Base-by-base conservation (phyloP, 2,113 vertebrate genomes). In the Sturnus vulgaris region DNA sequence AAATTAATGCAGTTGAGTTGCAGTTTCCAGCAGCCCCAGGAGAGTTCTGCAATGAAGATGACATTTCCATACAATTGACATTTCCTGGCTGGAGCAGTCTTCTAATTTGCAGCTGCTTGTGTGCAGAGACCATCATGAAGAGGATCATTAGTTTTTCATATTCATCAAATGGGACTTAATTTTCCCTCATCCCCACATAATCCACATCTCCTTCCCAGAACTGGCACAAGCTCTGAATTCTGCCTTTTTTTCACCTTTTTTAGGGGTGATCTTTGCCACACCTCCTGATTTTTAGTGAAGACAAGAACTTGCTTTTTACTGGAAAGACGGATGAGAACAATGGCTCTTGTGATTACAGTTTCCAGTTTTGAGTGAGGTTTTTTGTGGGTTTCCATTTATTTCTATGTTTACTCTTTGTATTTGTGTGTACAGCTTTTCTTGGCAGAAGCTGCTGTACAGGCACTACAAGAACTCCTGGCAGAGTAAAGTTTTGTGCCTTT, bases 51-150 rank as follows among this genome's bases (percentile, higher is more conserved):
- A 60, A 76, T 92, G 92, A 93, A 82, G 88, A 86, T 97, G 96
- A 96, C 96, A 97, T 97, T 97, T 96, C 88, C 95, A 96, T 95
- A 94, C 95, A 94, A 96, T 91, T 96, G 96, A 97, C 93, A 95
- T 96, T 95, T 95, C 56, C 86, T 1, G 10, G 76, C 72, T 95
- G 77, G 86, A 96, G 83, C 92, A 87, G 14, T 59, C 72, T 64
- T 91, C 92, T 91, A 63, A 96, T 96, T 93, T 90, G 95, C 78
- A 92, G 73, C 77, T 96, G 60, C 95, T 82, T 76, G 17, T 95
- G 82, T 85, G 88, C 55, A 10, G 82, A 92, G 91, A 82, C 83
- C 86, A 76, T 92, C 70, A 79, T 73, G 83, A 94, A 91, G 86
- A 77, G 88, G 93, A 96, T 96, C 95, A 80, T 96, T 94, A 91